Evolutionary conservation across 2,888 invertebrate species (phyloP).

Genomic region (Caenorhabditis angaria): DNA sequence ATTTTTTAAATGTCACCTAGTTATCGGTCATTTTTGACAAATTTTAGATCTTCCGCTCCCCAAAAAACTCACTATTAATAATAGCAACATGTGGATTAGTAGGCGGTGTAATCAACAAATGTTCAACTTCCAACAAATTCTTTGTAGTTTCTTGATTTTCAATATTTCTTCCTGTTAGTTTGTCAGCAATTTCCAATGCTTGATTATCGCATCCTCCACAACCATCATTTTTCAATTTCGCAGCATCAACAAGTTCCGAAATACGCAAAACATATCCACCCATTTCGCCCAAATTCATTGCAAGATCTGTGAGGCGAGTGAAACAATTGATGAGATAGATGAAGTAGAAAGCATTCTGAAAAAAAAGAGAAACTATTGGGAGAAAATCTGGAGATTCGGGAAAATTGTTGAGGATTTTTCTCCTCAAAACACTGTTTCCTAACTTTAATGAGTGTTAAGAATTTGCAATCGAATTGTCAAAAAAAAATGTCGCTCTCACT

Average conservation of each 20-base stretch:
- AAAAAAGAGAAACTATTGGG: no score
- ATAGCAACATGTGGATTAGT: slow-evolving; percentile 42
- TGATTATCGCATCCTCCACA: slow-evolving; percentile 25
- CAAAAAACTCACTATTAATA: slow-evolving; percentile 32
- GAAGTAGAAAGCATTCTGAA: slow-evolving; percentile 76
- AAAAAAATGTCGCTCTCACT: no score
- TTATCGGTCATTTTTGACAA: no score
- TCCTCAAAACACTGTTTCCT: no score
- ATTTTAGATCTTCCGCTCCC: no score
- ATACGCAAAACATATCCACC: slow-evolving; percentile 75
- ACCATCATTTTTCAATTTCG: slow-evolving; percentile 17
- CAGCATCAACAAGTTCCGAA: slow-evolving; percentile 30
- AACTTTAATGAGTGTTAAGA: no score
- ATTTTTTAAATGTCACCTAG: no score
- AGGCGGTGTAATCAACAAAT: slow-evolving; percentile 37
- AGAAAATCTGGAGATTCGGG: no score
- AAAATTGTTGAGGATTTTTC: no score
- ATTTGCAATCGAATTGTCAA: no score
- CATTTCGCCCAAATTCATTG: slow-evolving; percentile 74
- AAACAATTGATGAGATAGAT: slow-evolving; percentile 77
- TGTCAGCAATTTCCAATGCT: slow-evolving; percentile 11
- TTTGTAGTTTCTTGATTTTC: not conserved
- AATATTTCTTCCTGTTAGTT: not conserved
- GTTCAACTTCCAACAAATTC: slow-evolving; percentile 29
- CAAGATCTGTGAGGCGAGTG: slow-evolving; percentile 76